Conservation (phyloP, 2,113 vertebrate genomes). For the Vidua macroura region DNA sequence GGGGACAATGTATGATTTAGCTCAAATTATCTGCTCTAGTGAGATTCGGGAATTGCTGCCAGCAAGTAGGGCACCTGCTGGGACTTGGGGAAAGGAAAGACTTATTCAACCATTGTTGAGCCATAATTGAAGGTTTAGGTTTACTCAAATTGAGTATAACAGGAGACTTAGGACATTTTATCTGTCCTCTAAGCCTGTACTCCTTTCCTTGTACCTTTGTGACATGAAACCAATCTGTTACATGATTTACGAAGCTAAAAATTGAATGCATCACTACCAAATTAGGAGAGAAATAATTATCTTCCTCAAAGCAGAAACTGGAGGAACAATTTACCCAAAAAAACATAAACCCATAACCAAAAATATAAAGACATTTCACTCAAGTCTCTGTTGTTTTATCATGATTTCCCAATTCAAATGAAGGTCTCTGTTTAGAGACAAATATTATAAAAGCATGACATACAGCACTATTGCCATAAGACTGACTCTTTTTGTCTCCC, state of each 20-base stretch:
- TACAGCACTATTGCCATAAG: neutral
- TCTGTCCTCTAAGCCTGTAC: neutral
- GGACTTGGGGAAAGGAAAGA: neutral
- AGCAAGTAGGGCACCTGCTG: neutral
- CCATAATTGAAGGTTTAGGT: slow-evolving; percentile 3
- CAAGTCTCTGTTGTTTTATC: neutral
- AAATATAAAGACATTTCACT: neutral
- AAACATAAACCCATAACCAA: accelerated
- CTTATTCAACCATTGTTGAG: neutral
- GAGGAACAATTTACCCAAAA: neutral
- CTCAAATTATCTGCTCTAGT: neutral
- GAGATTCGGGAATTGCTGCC: neutral
- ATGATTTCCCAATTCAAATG: neutral
- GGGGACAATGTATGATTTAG: neutral
- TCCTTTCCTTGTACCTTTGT: neutral
- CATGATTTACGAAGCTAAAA: neutral
- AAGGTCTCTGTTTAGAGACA: neutral
- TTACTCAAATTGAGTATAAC: neutral
- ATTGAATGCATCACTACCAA: neutral
- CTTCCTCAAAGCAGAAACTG: neutral
- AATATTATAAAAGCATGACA: neutral
- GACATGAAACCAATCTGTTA: neutral
- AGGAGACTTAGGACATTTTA: neutral
- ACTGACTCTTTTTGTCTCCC: neutral
- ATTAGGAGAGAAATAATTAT: neutral